Evolutionary conservation across 2,797 vertebrate species (phyloP).

Genomic region (Aplochiton taeniatus): DNA sequence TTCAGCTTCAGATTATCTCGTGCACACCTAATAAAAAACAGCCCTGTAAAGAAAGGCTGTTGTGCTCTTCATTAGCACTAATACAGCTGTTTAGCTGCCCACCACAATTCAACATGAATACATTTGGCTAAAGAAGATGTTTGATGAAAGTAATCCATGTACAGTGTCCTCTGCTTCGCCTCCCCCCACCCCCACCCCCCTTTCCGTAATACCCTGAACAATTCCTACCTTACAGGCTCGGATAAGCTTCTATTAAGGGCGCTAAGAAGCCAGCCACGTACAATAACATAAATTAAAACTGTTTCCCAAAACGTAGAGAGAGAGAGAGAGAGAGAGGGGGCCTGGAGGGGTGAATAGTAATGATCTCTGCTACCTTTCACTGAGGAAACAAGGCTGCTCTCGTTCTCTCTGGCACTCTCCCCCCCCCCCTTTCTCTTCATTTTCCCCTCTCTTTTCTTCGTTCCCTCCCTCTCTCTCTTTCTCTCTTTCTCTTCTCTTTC

Average conservation of each 20-base stretch:
- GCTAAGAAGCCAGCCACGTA: conserved; percentile 32
- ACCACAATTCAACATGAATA: conserved; percentile 6
- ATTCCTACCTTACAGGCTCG: conserved; percentile 43
- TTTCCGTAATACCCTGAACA: conserved; percentile 39
- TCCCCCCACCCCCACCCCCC: background rate
- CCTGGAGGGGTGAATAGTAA: conserved; percentile 18
- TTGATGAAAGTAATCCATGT: conserved; percentile 12
- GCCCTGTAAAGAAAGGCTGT: too few species aligned
- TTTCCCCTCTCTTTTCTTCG: too few species aligned
- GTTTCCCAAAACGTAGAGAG: conserved; percentile 5
- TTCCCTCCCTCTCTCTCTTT: too few species aligned
- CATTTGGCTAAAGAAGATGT: conserved; percentile 16
- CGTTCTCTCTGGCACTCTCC: too few species aligned
- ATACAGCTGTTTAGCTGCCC: background rate
- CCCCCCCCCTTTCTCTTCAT: too few species aligned
- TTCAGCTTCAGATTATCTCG: too few species aligned
- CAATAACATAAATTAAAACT: conserved; percentile 34
- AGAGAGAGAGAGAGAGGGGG: conserved; percentile 9
- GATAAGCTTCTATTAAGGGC: conserved; percentile 48
- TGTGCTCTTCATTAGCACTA: background rate
- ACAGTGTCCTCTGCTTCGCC: conserved; percentile 10
- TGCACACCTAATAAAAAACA: too few species aligned
- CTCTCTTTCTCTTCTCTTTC: too few species aligned
- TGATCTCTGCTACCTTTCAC: conserved; percentile 27
- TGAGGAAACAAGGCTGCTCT: too few species aligned